Base-by-base conservation (phyloP, 2,797 vertebrate species). In the Mallotus villosus region DNA sequence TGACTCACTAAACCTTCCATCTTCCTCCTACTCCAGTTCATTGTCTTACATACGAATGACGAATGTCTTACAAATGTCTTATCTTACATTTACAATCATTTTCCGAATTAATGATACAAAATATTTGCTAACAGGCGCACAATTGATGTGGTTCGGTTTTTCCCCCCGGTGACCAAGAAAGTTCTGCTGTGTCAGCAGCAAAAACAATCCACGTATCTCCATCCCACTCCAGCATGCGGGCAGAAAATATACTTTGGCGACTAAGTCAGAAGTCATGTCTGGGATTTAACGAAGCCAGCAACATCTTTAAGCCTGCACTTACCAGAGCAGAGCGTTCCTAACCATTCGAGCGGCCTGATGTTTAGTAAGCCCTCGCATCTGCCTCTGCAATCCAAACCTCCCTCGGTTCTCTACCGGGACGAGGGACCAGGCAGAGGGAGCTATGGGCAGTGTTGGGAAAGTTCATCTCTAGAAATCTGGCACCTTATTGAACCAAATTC, bases 231-330 rank as follows among this genome's bases (percentile, higher is more conserved):
- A 7, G 51, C 74, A 83, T 77, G 82, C 83, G 16, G 74, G 86
- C 82, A 85, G 87, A 87, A 92, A 90, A 91, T 87, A 78, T 29
- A 82, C 74, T 90, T 81, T 82, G 82, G 77, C 78, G 65, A 71
- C 84, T 73, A 67, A 84, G 76, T 85, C 72, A 67, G 72, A 75
- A 81, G 84, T 77, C 87, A 82, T 89, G 86, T 86, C 86, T 67
- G 74, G 76, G 68, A 88, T 74, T 84, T 90, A 88, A 92, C 91
- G 87, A 92, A 89, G 85, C 84, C 68, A 86, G 86, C 81, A 74
- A 87, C 84, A 88, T 91, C 86, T 83, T 86, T 91, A 89, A 91
- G 90, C 86, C 82, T 81, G 81, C 77, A 71, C 87, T 87, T 85
- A 87, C 78, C 79, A 71, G 82, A 72, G 81, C 84, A 84, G 81